These are phyloP conservation scores for Chaenodraco wilsoni DNA, from an alignment of 2,797 vertebrate species.

Conservation along the genomic window DNA sequence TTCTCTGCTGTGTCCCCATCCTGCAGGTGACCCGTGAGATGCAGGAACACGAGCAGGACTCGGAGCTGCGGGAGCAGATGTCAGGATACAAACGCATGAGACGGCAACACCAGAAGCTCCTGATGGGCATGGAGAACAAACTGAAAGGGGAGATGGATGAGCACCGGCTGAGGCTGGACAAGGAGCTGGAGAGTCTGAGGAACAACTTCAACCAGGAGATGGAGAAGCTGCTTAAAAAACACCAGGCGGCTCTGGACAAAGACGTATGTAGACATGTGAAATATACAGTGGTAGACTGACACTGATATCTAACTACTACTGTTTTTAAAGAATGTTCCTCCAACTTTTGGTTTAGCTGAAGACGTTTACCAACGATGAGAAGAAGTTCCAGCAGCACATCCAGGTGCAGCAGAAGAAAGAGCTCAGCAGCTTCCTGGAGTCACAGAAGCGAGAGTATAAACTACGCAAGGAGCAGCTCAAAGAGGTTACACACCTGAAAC, in stretches of 20 bases:
- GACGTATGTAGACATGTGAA: conserved; percentile 82
- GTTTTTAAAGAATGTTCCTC: background rate
- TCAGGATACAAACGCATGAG: conserved; percentile 99
- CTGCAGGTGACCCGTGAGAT: conserved; percentile 96
- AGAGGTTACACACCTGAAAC: conserved; percentile 80
- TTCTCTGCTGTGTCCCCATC: background rate
- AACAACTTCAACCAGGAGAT: conserved; percentile 96
- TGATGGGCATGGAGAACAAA: conserved; percentile 98
- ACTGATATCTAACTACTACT: background rate
- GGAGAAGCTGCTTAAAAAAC: conserved; percentile 98
- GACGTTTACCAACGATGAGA: conserved; percentile 95
- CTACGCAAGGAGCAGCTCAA: conserved; percentile 98
- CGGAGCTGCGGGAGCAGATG: conserved; percentile 98
- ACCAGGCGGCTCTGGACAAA: conserved; percentile 96
- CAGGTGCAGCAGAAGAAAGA: conserved; percentile 99
- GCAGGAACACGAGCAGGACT: conserved; percentile 99
- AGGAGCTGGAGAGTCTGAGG: conserved; percentile 98
- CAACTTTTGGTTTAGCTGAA: conserved; percentile 85
- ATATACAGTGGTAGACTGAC: background rate
- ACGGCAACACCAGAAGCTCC: conserved; percentile 97
- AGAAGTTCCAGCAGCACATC: conserved; percentile 99
- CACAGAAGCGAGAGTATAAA: conserved; percentile 97
- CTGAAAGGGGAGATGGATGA: conserved; percentile 98
- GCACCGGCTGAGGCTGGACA: conserved; percentile 95
- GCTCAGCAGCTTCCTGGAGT: conserved; percentile 95